Evolutionary conservation across 23 tunicate genomes (phyloP).

Genomic region (Ciona savignyi): DNA sequence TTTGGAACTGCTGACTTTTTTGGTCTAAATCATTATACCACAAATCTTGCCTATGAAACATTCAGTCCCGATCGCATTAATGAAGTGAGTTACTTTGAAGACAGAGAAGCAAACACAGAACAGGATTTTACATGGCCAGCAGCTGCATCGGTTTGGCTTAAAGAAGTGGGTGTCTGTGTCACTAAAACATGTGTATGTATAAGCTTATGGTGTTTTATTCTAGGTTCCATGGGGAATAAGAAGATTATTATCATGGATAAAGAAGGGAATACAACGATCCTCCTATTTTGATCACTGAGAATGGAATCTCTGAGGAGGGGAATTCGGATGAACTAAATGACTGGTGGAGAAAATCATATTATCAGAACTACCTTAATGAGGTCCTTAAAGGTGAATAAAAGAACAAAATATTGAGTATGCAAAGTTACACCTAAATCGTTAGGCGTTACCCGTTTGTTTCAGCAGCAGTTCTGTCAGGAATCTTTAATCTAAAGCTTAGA

Average conservation of each 20-base stretch:
- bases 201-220: background rate
- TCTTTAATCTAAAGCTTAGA: too few species aligned
- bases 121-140: slow-evolving; percentile 69
- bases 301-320: too few species aligned
- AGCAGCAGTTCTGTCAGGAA: too few species aligned
- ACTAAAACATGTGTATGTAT: too few species aligned
- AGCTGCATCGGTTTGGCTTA: slow-evolving; percentile 74
- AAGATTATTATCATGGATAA: slow-evolving; percentile 54
- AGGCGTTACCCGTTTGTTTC: too few species aligned
- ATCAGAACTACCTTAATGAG: slow-evolving; percentile 56
- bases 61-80: slow-evolving; percentile 15
- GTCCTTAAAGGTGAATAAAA: too few species aligned
- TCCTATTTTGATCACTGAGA: slow-evolving; percentile 70
- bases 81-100: slow-evolving; percentile 36
- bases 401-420: too few species aligned
- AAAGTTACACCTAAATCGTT: too few species aligned
- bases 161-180: too few species aligned
- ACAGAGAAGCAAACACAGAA: slow-evolving; percentile 38
- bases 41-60: slow-evolving; percentile 33
- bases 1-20: too few species aligned
- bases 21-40: slow-evolving; percentile 82
- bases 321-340: slow-evolving; percentile 52
- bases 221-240: slow-evolving; percentile 85
- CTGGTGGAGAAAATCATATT: slow-evolving; percentile 77
- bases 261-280: slow-evolving; percentile 49